Conservation (phyloP, 1,140 invertebrate genomes). For the Drosophila arizonae region DNA sequence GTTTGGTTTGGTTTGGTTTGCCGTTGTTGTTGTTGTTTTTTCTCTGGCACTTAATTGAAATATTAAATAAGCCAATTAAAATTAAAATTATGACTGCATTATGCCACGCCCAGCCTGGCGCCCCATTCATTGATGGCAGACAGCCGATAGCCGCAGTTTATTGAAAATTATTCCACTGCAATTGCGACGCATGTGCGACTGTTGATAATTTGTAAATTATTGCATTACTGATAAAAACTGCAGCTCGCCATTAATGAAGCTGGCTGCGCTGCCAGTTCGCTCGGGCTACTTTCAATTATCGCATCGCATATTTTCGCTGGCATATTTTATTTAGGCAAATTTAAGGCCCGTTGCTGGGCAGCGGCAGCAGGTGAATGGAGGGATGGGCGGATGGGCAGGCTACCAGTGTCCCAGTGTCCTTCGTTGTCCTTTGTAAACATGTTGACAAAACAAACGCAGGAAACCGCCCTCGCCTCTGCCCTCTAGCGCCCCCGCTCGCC, state of each 20-base stretch:
- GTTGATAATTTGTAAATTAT: constrained; percentile 55
- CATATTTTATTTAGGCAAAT: constrained; percentile 28
- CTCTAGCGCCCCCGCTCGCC: background rate
- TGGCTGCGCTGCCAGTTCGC: too few species aligned
- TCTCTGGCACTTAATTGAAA: constrained; percentile 47
- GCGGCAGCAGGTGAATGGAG: too few species aligned
- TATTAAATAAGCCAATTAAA: constrained; percentile 60
- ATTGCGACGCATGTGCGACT: constrained; percentile 9
- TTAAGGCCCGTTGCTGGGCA: constrained; percentile 4
- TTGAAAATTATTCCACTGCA: constrained; percentile 27
- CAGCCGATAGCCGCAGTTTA: constrained; percentile 37
- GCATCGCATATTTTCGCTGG: constrained; percentile 12
- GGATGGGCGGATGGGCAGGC: too few species aligned
- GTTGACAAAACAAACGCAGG: constrained; percentile 56
- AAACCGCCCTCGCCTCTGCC: background rate
- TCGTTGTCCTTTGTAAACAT: constrained; percentile 73
- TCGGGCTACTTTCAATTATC: constrained; percentile 28
- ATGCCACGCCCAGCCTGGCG: constrained; percentile 12
- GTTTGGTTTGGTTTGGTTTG: constrained; percentile 15
- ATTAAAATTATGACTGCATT: constrained; percentile 51
- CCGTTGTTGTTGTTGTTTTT: background rate
- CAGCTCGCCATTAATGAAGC: constrained; percentile 28
- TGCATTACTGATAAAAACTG: constrained; percentile 37
- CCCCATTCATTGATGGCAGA: constrained; percentile 33
- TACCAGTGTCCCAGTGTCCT: constrained; percentile 23